A percentile compares a stretch with the other conserved stretches of the same genome.
Evolutionary conservation across 2,113 vertebrate genomes (phyloP).

Genomic region (Caranx ignobilis): DNA sequence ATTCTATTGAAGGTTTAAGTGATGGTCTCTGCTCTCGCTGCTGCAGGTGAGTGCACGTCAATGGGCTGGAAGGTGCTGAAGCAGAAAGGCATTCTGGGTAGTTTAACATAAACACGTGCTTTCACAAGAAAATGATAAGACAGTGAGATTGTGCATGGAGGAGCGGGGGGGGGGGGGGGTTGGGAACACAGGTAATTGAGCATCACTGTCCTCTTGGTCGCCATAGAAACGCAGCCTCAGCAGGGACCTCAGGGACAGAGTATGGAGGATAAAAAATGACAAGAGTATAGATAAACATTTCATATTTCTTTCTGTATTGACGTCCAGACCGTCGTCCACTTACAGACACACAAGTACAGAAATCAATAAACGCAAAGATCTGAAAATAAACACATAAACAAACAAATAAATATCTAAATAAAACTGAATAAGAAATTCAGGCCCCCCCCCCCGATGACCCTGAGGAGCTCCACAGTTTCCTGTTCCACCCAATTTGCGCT

Average conservation of each 20-base stretch:
- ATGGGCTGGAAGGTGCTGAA: conserved; percentile 1
- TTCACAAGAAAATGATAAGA: conserved; percentile 3
- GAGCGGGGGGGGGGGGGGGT: not conserved
- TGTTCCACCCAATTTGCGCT: conserved; percentile 7
- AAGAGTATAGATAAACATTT: no score
- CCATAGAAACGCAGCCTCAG: conserved; percentile 45
- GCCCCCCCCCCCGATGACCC: not conserved
- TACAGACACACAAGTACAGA: no score
- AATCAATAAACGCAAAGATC: no score
- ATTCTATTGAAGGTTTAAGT: no score
- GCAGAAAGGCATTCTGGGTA: not conserved
- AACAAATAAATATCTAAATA: no score
- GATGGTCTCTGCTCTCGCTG: not conserved
- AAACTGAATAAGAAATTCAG: no score
- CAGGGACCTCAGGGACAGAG: not conserved
- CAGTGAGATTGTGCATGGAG: not conserved
- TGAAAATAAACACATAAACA: no score
- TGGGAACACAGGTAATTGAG: conserved; percentile 4
- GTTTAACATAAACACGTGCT: conserved; percentile 2
- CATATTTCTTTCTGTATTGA: no score
- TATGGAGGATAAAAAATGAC: no score
- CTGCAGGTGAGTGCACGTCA: not conserved
- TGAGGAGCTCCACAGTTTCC: not conserved
- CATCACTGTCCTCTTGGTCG: conserved; percentile 33
- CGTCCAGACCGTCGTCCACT: no score